Percentiles rank a stretch among this genome's conserved stretches.
Conservation (phyloP, 2,888 invertebrate species). For the Philhelius pedissequus region DNA sequence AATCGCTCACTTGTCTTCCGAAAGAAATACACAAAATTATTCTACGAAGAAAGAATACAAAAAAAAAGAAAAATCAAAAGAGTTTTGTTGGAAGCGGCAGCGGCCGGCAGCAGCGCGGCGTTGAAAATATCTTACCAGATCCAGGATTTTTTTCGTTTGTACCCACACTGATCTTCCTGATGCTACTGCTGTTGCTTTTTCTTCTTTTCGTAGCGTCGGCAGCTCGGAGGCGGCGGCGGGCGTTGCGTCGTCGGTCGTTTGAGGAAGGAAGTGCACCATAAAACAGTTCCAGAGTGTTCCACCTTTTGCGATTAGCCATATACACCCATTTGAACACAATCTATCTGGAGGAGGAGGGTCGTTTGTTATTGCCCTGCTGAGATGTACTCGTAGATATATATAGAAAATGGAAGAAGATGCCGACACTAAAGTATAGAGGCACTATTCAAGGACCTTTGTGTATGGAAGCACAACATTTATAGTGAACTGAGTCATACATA, state of each 20-base stretch:
- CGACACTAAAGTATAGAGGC: slow-evolving; percentile 10
- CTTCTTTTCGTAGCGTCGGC: background rate
- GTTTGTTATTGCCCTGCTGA: slow-evolving; percentile 55
- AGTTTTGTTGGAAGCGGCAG: background rate
- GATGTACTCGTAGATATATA: background rate
- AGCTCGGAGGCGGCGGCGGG: too few relatives aligned
- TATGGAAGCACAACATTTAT: slow-evolving; percentile 30
- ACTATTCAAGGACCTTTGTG: slow-evolving; percentile 55
- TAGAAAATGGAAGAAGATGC: slow-evolving; percentile 25
- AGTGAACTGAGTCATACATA: background rate
- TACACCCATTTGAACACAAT: slow-evolving; percentile 61
- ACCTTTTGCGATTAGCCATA: slow-evolving; percentile 57
- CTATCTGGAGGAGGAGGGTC: slow-evolving; percentile 39
- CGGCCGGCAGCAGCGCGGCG: background rate
- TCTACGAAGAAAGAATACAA: slow-evolving; percentile 7
- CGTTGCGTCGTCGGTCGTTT: background rate
- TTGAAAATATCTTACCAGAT: background rate
- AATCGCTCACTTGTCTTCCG: slow-evolving; percentile 63
- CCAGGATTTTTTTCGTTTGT: slow-evolving; percentile 9
- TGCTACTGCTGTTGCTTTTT: background rate
- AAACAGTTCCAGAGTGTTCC: slow-evolving; percentile 40
- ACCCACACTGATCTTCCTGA: background rate
- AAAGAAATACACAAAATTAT: slow-evolving; percentile 53
- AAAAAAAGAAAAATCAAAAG: background rate
- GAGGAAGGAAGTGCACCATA: slow-evolving; percentile 45